These are phyloP conservation scores for Oscheius sp. DNA, from an alignment of 2,888 invertebrate genomes.

Conservation along the genomic window DNA sequence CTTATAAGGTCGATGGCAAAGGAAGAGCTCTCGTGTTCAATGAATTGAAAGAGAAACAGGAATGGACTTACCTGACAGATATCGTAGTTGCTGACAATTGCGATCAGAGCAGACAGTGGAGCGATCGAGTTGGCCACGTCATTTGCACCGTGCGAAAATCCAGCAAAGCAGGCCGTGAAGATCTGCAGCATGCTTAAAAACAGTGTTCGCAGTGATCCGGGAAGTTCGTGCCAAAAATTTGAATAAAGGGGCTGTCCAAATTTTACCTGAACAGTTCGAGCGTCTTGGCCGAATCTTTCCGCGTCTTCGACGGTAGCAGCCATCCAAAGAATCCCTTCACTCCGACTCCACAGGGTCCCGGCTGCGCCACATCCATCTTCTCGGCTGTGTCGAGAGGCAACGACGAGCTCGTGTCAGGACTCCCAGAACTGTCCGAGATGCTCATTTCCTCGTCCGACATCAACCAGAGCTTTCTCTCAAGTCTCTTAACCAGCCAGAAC, in stretches of 20 bases:
- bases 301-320: conserved; percentile 57
- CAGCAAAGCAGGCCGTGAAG: conserved; percentile 94
- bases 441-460: neutral
- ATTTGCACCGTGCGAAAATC: conserved; percentile 99
- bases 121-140: conserved; percentile 98
- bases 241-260: conserved; percentile 77
- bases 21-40: too few relatives aligned
- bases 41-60: too few relatives aligned
- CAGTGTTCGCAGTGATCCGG: too few relatives aligned
- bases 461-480: conserved; percentile 10
- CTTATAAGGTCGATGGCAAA: too few relatives aligned
- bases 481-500: conserved; percentile 52
- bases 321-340: conserved; percentile 51
- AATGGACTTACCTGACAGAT: conserved; percentile 77
- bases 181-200: conserved; percentile 86
- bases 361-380: neutral
- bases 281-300: conserved; percentile 57
- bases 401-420: neutral
- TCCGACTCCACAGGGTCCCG: conserved; percentile 6
- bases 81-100: conserved; percentile 85
- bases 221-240: too few relatives aligned
- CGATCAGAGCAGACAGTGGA: conserved; percentile 91
- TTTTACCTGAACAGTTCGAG: conserved; percentile 79
- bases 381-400: neutral
- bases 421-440: neutral